Evolutionary conservation across 2,113 vertebrate species (phyloP).

Genomic region (Sapayoa aenigma): DNA sequence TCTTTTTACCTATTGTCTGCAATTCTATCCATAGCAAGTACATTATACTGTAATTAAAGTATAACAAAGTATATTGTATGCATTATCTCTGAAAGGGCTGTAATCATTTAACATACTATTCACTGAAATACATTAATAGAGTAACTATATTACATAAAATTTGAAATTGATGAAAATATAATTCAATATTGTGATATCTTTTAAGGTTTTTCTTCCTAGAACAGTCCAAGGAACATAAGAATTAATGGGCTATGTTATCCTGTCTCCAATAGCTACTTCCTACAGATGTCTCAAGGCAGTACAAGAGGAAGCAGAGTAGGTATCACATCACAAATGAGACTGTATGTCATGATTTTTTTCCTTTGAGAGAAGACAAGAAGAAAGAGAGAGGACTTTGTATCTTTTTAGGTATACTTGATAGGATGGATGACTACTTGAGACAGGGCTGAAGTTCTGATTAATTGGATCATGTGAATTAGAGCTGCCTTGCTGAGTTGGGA

Average conservation of each 20-base stretch:
- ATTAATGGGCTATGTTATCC: neutral
- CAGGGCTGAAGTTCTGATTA: neutral
- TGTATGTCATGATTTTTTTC: neutral
- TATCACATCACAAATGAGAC: neutral
- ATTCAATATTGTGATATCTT: neutral
- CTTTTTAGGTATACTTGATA: neutral
- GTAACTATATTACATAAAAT: neutral
- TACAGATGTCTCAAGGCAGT: neutral
- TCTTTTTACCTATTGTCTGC: neutral
- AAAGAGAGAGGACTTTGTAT: neutral
- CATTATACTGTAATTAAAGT: constrained; percentile 40
- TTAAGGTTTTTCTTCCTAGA: neutral
- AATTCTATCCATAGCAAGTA: constrained; percentile 14
- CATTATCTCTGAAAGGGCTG: constrained; percentile 1
- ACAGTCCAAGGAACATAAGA: neutral
- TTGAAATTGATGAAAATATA: neutral
- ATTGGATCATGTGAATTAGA: neutral
- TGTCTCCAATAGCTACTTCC: neutral
- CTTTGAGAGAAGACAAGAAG: neutral
- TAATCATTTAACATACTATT: neutral
- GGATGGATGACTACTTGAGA: neutral
- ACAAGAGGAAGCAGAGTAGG: neutral
- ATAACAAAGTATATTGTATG: constrained; percentile 4
- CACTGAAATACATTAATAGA: constrained; percentile 9
- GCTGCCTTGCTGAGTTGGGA: neutral